Percentiles rank a stretch among this genome's conserved stretches.
Evolutionary conservation across 2,888 invertebrate genomes (phyloP).

Genomic region (Hemithea aestivaria): DNA sequence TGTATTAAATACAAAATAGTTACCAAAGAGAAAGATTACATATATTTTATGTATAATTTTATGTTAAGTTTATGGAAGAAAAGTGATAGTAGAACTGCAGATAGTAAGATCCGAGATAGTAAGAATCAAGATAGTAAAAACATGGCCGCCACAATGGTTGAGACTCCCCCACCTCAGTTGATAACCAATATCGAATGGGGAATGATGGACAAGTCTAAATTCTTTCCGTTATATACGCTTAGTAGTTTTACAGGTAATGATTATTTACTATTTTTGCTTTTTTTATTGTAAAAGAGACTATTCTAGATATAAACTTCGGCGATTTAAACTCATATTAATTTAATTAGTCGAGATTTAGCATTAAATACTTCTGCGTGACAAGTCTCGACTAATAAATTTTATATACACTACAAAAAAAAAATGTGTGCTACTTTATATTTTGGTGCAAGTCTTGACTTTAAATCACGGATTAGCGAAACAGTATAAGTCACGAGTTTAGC

Average conservation of each 20-base stretch:
- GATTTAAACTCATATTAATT: no score
- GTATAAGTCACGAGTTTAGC: no score
- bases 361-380: no score
- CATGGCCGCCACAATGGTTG: conserved; percentile 73
- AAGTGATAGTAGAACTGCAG: conserved; percentile 12
- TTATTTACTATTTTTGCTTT: not conserved
- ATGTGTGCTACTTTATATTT: no score
- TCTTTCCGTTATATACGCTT: conserved; percentile 94
- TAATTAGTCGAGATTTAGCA: no score
- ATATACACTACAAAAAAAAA: no score
- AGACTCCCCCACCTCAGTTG: conserved; percentile 78
- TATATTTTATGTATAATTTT: no score
- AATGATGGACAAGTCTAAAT: conserved; percentile 98
- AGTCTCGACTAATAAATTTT: no score
- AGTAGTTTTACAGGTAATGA: conserved; percentile 86
- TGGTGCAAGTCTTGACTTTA: no score
- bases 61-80: conserved; percentile 42
- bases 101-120: conserved; percentile 13
- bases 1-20: conserved; percentile 41
- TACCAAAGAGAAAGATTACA: conserved; percentile 42
- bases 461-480: no score
- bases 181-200: conserved; percentile 96
- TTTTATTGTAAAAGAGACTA: no score
- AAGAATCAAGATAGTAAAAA: conserved; percentile 9
- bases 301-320: no score